Conservation (phyloP, 2,113 vertebrate genomes). For the Vulpes ferrilata region DNA sequence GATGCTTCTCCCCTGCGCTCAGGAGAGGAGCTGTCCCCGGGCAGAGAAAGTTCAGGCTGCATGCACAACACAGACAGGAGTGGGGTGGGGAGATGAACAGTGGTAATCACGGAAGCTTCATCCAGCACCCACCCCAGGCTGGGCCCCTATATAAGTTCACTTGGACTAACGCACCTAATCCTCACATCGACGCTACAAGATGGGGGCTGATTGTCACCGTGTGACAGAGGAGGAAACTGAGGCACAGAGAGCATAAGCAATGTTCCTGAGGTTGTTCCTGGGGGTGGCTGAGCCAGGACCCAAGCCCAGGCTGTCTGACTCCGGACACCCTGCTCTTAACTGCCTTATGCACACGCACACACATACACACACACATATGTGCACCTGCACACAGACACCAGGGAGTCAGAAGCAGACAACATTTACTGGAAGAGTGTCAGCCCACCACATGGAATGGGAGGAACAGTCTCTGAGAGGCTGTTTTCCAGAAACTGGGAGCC, state of each 20-base stretch:
- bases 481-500: not conserved
- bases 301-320: not conserved
- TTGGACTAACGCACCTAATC: not conserved
- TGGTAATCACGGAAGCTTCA: not conserved
- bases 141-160: not conserved
- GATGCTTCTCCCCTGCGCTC: not conserved
- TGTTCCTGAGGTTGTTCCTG: not conserved
- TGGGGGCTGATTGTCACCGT: not conserved
- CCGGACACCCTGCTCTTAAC: not conserved
- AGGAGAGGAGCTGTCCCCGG: fast-evolving
- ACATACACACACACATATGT: fast-evolving
- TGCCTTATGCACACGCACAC: fast-evolving
- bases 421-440: too few species aligned
- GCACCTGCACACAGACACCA: not conserved
- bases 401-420: not conserved
- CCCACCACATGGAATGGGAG: fast-evolving
- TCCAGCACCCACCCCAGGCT: not conserved
- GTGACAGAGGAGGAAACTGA: not conserved
- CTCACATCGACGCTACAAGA: not conserved
- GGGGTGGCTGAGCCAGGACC: not conserved
- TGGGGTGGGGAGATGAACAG: fast-evolving
- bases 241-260: not conserved
- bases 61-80: not conserved
- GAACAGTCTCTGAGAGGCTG: not conserved
- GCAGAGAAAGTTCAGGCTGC: not conserved